These are phyloP conservation scores for Hypsibius dujardini DNA, from an alignment of 1,140 invertebrate species.

Conservation along the genomic window DNA sequence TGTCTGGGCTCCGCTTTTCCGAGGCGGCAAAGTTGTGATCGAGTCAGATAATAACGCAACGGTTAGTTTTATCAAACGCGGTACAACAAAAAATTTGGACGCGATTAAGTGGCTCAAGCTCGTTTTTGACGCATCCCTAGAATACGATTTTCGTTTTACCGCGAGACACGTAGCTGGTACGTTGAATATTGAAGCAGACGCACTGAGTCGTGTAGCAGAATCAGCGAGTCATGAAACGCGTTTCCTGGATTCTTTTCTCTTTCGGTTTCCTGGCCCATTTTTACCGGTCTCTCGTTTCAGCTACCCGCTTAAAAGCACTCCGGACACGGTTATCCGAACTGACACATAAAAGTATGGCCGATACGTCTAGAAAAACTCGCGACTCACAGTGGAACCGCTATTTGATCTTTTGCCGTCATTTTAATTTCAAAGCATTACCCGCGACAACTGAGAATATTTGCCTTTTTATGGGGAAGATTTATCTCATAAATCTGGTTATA, in stretches of 20 bases:
- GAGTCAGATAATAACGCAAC: not conserved
- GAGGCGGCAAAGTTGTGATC: not conserved
- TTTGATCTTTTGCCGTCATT: not conserved
- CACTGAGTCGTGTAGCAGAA: not conserved
- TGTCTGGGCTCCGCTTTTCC: not conserved
- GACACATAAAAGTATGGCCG: not conserved
- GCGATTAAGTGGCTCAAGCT: not conserved
- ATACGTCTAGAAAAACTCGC: not conserved
- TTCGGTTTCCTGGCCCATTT: not conserved
- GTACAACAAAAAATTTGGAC: conserved; percentile 2
- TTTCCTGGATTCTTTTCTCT: not conserved
- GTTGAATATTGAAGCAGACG: not conserved
- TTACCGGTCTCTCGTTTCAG: conserved; percentile 5
- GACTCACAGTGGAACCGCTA: not conserved
- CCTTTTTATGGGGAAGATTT: not conserved
- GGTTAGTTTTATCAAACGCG: not conserved
- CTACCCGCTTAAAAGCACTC: not conserved
- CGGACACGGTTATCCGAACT: not conserved
- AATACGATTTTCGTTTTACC: not conserved
- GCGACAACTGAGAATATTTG: not conserved
- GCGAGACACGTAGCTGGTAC: conserved; percentile 3
- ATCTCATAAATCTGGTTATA: no score
- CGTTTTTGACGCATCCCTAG: not conserved
- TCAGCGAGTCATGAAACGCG: not conserved
- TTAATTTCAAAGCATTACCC: not conserved